A percentile compares a stretch with the other conserved stretches of the same genome.
Evolutionary conservation across 2,797 vertebrate genomes (phyloP).

Genomic region (Zalophus californianus): DNA sequence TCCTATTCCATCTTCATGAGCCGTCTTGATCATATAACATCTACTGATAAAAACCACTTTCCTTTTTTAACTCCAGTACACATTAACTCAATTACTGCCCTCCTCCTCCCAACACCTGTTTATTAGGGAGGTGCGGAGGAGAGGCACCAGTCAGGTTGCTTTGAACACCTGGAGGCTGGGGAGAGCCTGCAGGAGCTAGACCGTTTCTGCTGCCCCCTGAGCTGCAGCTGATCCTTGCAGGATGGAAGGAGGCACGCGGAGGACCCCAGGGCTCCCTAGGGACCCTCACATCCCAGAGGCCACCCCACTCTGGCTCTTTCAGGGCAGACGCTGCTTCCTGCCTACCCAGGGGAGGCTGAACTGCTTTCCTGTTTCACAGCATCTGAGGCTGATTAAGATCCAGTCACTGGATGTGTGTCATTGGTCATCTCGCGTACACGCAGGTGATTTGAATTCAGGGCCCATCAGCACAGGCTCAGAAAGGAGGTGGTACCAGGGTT

Average conservation of each 20-base stretch:
- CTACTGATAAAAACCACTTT: slow-evolving; percentile 85
- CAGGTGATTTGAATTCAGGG: background rate
- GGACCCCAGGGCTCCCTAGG: background rate
- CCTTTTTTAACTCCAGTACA: slow-evolving; percentile 84
- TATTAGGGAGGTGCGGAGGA: slow-evolving; percentile 83
- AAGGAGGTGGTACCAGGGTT: background rate
- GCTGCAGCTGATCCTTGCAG: background rate
- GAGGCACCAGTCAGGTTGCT: slow-evolving; percentile 78
- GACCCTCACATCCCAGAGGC: background rate
- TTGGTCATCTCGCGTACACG: background rate
- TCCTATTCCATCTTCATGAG: slow-evolving; percentile 81
- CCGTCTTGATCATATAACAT: slow-evolving; percentile 81
- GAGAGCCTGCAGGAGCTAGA: slow-evolving; percentile 21
- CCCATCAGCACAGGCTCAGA: background rate
- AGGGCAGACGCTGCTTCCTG: accelerated
- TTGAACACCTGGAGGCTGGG: slow-evolving; percentile 80
- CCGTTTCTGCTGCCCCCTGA: background rate
- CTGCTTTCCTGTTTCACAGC: background rate
- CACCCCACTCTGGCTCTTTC: background rate
- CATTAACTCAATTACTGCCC: slow-evolving; percentile 86
- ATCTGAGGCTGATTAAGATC: background rate
- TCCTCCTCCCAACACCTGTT: slow-evolving; percentile 85
- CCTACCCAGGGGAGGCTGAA: background rate
- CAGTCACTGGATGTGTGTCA: accelerated
- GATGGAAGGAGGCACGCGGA: too few species aligned